phyloP scores from a whole-genome alignment of 2,888 invertebrate genomes.

The Tillus elongatus region DNA sequence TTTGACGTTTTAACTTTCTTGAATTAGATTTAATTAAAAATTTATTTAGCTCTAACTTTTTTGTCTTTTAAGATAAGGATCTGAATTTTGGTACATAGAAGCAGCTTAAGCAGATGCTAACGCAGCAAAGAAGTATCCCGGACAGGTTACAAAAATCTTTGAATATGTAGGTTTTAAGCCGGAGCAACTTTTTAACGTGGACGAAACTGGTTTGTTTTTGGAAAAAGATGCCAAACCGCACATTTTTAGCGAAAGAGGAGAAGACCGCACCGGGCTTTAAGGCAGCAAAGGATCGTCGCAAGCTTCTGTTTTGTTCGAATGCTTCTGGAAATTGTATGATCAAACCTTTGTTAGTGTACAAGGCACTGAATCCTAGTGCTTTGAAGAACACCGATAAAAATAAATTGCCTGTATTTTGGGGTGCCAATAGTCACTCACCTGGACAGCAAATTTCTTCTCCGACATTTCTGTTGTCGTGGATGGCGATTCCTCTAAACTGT shows the following conservation, averaged over 20 bases:
- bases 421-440: no score
- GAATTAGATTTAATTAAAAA: no score
- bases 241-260: no score
- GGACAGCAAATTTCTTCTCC: no score
- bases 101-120: conserved; percentile 19
- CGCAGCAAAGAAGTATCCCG: conserved; percentile 10
- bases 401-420: conserved; percentile 31
- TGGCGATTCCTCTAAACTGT: no score
- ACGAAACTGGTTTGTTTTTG: conserved; percentile 20
- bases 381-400: conserved; percentile 25
- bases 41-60: no score
- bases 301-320: conserved; percentile 31
- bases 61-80: no score
- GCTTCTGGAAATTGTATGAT: conserved; percentile 28
- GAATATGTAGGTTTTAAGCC: conserved; percentile 14
- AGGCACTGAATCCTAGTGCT: conserved; percentile 29
- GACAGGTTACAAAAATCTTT: conserved; percentile 15
- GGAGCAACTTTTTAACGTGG: conserved; percentile 19
- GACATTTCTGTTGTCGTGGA: no score
- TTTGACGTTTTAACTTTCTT: no score
- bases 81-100: no score
- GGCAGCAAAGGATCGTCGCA: conserved; percentile 24
- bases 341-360: conserved; percentile 32
- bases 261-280: conserved; percentile 11
- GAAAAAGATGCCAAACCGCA: no score